Evolutionary conservation across 2,888 invertebrate genomes (phyloP).

Genomic region (Meliscaeva auricollis): DNA sequence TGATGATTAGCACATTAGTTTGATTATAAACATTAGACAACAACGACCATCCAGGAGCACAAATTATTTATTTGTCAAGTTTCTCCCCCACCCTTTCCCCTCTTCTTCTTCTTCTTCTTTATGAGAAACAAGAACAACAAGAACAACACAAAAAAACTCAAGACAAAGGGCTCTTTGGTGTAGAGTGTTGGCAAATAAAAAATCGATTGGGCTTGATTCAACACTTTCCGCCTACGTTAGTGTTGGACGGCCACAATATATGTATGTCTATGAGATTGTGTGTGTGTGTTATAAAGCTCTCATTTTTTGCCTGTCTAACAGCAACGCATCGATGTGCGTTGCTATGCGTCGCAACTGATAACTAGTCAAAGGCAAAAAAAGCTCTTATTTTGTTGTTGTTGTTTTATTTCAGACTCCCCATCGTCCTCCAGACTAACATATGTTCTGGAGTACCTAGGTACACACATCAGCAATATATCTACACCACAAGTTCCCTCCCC

Average conservation of each 20-base stretch:
- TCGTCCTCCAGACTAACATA: slow-evolving; percentile 53
- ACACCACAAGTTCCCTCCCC: slow-evolving; percentile 7
- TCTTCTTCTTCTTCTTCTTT: not conserved
- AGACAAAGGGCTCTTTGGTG: slow-evolving; percentile 63
- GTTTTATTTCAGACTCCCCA: slow-evolving; percentile 8
- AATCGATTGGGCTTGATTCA: slow-evolving; percentile 72
- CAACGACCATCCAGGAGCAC: slow-evolving; percentile 32
- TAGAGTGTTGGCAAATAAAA: slow-evolving; percentile 46
- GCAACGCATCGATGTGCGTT: slow-evolving; percentile 39
- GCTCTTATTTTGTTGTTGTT: not conserved
- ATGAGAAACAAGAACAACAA: not conserved
- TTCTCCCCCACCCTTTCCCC: not conserved
- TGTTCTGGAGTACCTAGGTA: slow-evolving; percentile 52
- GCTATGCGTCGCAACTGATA: slow-evolving; percentile 35
- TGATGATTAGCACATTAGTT: slow-evolving; percentile 67
- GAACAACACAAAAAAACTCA: slow-evolving; percentile 15
- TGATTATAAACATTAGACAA: slow-evolving; percentile 43
- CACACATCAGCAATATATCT: slow-evolving; percentile 22
- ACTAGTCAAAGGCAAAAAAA: slow-evolving; percentile 39
- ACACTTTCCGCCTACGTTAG: slow-evolving; percentile 48
- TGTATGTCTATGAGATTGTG: not conserved
- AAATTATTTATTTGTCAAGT: slow-evolving; percentile 36
- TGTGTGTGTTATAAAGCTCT: slow-evolving; percentile 52
- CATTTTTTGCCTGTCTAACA: slow-evolving; percentile 11
- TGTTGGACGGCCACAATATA: slow-evolving; percentile 18